phyloP scores from a whole-genome alignment of 2,797 vertebrate species.

The Scomberomorus guttatus region DNA sequence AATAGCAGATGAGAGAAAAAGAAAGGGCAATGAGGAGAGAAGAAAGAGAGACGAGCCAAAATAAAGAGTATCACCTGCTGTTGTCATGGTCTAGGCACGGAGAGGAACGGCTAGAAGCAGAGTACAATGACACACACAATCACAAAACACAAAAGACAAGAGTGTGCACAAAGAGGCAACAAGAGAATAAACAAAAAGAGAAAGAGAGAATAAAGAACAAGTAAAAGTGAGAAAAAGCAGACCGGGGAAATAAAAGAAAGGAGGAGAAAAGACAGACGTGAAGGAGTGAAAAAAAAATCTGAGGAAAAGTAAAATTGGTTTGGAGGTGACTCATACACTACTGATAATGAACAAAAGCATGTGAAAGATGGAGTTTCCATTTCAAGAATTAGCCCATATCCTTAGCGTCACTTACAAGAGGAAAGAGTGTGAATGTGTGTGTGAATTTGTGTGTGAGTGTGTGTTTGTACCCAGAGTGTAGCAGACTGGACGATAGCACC shows the following conservation, averaged over 20 bases:
- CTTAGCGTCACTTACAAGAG: neutral
- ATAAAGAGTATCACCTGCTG: conserved; percentile 96
- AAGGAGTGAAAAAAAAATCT: conserved; percentile 40
- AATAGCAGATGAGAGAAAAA: conserved; percentile 27
- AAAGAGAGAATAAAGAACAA: conserved; percentile 64
- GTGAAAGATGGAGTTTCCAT: conserved; percentile 19
- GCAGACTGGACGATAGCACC: conserved; percentile 93
- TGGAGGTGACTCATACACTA: conserved; percentile 37
- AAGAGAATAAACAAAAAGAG: conserved; percentile 46
- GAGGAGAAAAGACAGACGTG: conserved; percentile 34
- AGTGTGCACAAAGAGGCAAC: conserved; percentile 61
- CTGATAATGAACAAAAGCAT: conserved; percentile 14
- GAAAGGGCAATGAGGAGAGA: conserved; percentile 21
- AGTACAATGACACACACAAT: conserved; percentile 84
- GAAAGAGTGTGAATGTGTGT: conserved; percentile 1
- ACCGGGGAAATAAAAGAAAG: conserved; percentile 39
- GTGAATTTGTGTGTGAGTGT: conserved; percentile 23
- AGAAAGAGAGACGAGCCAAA: conserved; percentile 73
- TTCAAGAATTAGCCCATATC: conserved; percentile 9
- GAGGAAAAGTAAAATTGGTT: conserved; percentile 43
- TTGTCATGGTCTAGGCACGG: conserved; percentile 99
- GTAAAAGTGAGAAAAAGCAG: conserved; percentile 53
- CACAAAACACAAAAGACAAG: conserved; percentile 81
- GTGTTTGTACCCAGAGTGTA: conserved; percentile 94
- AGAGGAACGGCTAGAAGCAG: conserved; percentile 95